These are phyloP conservation scores for Drosophila sp. DNA, from an alignment of 1,140 invertebrate species.

Conservation along the genomic window DNA sequence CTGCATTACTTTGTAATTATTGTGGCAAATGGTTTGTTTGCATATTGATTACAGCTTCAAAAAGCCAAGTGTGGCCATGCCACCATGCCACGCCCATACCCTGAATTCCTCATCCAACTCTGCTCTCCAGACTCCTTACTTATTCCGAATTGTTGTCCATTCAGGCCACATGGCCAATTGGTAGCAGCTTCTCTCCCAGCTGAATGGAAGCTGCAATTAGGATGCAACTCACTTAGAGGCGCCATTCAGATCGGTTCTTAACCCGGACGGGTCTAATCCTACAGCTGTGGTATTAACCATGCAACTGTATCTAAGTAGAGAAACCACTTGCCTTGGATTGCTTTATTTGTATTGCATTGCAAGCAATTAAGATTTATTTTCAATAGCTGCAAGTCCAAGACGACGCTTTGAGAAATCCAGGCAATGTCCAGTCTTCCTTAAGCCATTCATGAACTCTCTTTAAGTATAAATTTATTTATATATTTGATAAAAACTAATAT, in stretches of 20 bases:
- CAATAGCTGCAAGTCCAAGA: not conserved
- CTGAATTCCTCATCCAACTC: not conserved
- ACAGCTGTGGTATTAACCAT: not conserved
- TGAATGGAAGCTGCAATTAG: slow-evolving; percentile 14
- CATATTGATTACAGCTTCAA: slow-evolving; percentile 81
- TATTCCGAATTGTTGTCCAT: not conserved
- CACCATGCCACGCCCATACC: slow-evolving; percentile 1
- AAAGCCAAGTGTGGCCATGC: slow-evolving; percentile 52
- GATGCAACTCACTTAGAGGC: slow-evolving; percentile 28
- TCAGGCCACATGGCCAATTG: not conserved
- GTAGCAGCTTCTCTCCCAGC: slow-evolving; percentile 7
- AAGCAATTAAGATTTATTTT: not conserved
- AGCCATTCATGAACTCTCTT: too few relatives aligned
- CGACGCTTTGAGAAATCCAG: too few relatives aligned
- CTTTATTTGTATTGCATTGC: not conserved
- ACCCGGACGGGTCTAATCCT: slow-evolving; percentile 18
- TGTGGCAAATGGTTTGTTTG: slow-evolving; percentile 81
- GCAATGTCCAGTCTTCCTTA: too few relatives aligned
- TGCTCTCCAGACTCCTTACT: not conserved
- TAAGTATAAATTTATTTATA: too few relatives aligned
- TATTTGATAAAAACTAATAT: too few relatives aligned
- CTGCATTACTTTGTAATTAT: slow-evolving; percentile 82
- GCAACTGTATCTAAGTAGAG: not conserved
- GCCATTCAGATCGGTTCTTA: slow-evolving; percentile 2
- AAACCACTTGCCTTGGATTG: not conserved